Base-by-base conservation (phyloP, 2,797 vertebrate genomes). In the Paratrypauchen microcephalus region DNA sequence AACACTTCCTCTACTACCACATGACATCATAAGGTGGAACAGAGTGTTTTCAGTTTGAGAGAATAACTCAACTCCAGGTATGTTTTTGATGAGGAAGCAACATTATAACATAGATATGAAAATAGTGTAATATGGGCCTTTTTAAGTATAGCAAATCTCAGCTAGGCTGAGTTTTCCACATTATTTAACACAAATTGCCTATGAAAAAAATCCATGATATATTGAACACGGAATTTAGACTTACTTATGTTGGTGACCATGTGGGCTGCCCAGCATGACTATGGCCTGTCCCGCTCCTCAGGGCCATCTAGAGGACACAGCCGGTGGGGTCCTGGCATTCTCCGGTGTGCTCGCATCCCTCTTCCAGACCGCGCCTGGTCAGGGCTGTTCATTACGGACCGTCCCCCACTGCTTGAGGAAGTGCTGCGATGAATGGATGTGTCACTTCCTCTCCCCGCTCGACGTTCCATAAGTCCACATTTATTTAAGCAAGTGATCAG, bases 311-410 rank as follows among this genome's bases (percentile, higher is more conserved):
- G 55, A 66, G 52, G 58, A 72, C 65, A 69, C 65, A 24, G 76
- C 74, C 74, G 52, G 71, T 36, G 48, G 58, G 52, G 47, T 77
- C 79, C 67, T 77, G 81, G 74, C 85, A 88, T 74, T 70, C 76
- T 78, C 66, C 75, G 78, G 74, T 83, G 87, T 74, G 69, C 76
- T 78, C 80, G 77, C 80, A 68, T 80, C 69, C 75, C 65, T 70
- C 19, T 75, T 36, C 48, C 77, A 66, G 65, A 65, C 78, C 75
- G 78, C 71, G 76, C 78, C 68, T 62, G 81, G 86, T 87, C 82
- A 76, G 59, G 80, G 63, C 69, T 77, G 78, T 73, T 87, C 75
- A 79, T 86, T 88, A 83, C 65, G 72, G 81, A 73, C 79, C 66
- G 68, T 74, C 72, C 66, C 70, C 76, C 36, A 66, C 69, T 63